Evolutionary conservation across 2,113 vertebrate species (phyloP), one percentile per base, ranked within the genome.

Genomic region (Corydoras maculifer): DNA sequence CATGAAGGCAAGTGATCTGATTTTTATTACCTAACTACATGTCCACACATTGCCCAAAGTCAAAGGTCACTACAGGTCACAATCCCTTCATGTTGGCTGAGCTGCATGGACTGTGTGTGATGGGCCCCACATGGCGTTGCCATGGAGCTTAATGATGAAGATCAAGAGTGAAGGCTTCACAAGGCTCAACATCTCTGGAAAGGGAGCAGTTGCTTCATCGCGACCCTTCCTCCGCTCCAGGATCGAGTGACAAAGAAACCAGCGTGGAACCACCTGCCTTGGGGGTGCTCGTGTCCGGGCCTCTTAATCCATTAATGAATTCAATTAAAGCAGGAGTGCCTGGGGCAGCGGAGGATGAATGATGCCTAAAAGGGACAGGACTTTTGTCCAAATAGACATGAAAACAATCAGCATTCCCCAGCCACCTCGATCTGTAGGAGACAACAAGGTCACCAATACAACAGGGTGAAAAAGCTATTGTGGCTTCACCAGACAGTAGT

Each of bases 281-380:
- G 7, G 35, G 35, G 35, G 7, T 43, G 35, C 35, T 43, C 35
- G 35, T 43, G 35, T 43, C 35, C 35, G 35, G 72, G 59, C 59
- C 72, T 51, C 68, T 69, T 80, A 43, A 79, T 75, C 75, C 72
- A 74, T 75, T 77, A 69, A 77, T 80, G 78, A 80, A 80, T 77
- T 80, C 62, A 80, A 80, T 77, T 77, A 77, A 43, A 72, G 43
- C 49, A 61, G 50, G 13, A 18, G 1, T 49, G 69, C 55, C 53
- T 61, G 64, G 61, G 68, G 68, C 72, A 69, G 57, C 61, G 72
- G 68, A 58, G 59, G 63, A 62, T 61, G 58, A 25, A 15, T 35
- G 71, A 77, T 63, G 64, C 63, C 63, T 58, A 68, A 61, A 43
- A 43, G 32, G 9, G 64, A 58, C 43, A 32, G 53, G 69, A 43